Evolutionary conservation across 2,113 vertebrate species (phyloP).

Genomic region (Apteryx owenii): DNA sequence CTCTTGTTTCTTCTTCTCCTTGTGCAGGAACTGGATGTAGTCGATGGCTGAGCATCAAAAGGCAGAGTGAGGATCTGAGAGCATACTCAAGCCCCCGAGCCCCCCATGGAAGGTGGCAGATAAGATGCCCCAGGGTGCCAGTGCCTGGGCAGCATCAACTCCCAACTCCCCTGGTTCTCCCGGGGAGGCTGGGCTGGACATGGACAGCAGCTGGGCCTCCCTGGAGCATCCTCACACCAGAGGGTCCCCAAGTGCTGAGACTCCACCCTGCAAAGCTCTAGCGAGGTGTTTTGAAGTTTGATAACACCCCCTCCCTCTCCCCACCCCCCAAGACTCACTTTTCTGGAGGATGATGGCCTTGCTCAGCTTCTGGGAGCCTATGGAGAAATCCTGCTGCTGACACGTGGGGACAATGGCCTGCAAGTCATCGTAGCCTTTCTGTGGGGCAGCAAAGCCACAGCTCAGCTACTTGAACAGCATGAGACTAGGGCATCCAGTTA

Average conservation of each 20-base stretch:
- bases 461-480: rapidly evolving
- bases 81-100: rapidly evolving
- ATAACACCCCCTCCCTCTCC: background rate
- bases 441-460: background rate
- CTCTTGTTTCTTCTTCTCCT: constrained; percentile 99
- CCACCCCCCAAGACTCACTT: constrained; percentile 78
- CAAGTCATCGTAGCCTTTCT: constrained; percentile 98
- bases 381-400: constrained; percentile 92
- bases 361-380: constrained; percentile 95
- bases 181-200: background rate
- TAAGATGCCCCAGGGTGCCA: background rate
- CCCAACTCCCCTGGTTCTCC: background rate
- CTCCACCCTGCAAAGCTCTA: rapidly evolving
- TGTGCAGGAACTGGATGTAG: constrained; percentile 98
- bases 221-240: background rate
- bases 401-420: constrained; percentile 97
- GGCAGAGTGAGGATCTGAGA: background rate
- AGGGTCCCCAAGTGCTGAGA: background rate
- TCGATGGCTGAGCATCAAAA: constrained; percentile 86
- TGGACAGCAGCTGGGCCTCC: background rate
- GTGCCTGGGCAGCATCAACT: background rate
- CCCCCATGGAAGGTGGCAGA: background rate
- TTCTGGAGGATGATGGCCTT: constrained; percentile 96
- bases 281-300: rapidly evolving
- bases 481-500: background rate